Base-by-base conservation (phyloP, 2,797 vertebrate genomes). In the Darevskia mixta region DNA sequence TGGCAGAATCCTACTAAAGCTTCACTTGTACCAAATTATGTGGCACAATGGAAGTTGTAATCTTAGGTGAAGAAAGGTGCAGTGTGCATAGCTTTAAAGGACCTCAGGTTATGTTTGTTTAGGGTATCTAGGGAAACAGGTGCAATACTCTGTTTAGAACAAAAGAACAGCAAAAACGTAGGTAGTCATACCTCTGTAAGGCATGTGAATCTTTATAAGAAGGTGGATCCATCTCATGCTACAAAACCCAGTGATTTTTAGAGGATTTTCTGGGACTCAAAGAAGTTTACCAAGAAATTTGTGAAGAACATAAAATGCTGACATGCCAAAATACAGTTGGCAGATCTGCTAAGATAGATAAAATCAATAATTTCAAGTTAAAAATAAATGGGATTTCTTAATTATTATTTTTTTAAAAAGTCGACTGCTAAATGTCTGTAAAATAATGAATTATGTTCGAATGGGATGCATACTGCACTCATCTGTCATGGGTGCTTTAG, bases 1-100 rank as follows among this genome's bases (percentile, higher is more conserved):
- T 88, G 91, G 55, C 2, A 18, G 27, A 77, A 90, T 49, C 0
- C 17, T 87, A 66, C 78, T 35, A 32, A 85, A 87, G 79, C 79
- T 90, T 91, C 1, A 0, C 89, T 91, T 86, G 88, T 85, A 78
- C 76, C 92, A 91, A 86, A 86, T 94, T 93, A 91, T 86, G 86
- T 91, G 92, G 72, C 92, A 94, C 88, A 87, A 83, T 79, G 87
- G 86, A 92, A 89, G 89, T 85, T 87, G 6, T 94, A 93, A 94
- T 95, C 49, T 89, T 90, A 81, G 86, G 11, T 88, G 88, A 85
- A 81, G 87, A 89, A 76, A 85, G 82, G 43, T 79, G 64, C 72
- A 23, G 79, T 77, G 41, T 0, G 0, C 67, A 79, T 82, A 84
- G 69, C 1, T 7, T 85, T 86, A 81, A 83, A 85, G 79, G 66